Evolutionary conservation across 64 coral and sea anemone species (phyloP).

Genomic region (Platygyra sinensis): DNA sequence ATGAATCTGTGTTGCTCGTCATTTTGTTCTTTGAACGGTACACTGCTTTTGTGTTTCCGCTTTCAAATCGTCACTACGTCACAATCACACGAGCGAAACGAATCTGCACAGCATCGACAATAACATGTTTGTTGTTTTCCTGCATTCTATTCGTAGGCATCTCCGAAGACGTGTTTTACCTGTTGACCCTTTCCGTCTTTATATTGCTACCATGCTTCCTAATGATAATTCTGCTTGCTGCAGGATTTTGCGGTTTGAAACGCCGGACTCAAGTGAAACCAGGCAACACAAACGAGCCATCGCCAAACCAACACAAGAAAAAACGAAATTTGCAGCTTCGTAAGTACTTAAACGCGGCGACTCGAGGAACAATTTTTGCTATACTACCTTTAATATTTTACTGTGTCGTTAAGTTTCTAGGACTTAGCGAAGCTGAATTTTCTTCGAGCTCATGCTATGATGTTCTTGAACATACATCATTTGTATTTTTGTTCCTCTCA

Average conservation of each 20-base stretch:
- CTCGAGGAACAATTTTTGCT: not conserved
- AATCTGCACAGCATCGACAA: not conserved
- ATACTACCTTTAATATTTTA: not conserved
- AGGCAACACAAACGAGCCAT: not conserved
- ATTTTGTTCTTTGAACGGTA: not conserved
- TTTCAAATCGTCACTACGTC: not conserved
- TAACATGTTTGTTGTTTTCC: conserved; percentile 2
- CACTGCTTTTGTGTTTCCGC: not conserved
- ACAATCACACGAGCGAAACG: not conserved
- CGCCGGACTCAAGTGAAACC: not conserved
- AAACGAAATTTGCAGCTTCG: not conserved
- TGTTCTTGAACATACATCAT: not conserved
- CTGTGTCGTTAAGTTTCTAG: not conserved
- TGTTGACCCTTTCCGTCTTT: not conserved
- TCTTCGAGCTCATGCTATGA: not conserved
- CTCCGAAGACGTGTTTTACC: not conserved
- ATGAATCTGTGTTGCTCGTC: not conserved
- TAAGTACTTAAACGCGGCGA: not conserved
- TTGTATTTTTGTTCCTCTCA: not conserved
- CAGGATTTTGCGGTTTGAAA: not conserved
- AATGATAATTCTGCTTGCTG: not conserved
- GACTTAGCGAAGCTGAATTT: not conserved
- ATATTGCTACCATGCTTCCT: not conserved
- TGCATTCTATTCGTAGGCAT: conserved; percentile 10
- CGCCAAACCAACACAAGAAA: not conserved